Evolutionary conservation across 2,888 invertebrate species (phyloP), one percentile per base, ranked within the genome.

Genomic region (Herminia tarsipennalis): DNA sequence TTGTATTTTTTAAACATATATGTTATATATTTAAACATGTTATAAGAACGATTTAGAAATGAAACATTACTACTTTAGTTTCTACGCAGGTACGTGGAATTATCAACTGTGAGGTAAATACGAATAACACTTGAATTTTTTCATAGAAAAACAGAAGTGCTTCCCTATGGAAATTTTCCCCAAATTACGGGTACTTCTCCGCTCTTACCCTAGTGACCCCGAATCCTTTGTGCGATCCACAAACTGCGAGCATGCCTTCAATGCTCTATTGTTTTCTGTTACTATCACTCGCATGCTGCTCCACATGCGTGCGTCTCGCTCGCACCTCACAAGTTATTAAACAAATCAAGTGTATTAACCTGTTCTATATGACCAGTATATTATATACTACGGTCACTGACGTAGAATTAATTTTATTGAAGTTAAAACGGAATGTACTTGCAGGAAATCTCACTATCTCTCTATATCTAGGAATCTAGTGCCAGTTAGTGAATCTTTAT

Each of bases 191-290:
- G 73, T 68, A 68, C 66, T 70, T 64, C 56, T 48, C 66, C 69
- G 45, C 10, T 41, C 14, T 49, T 53, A 62, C 45, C 66, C 65
- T 63, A 59, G 70, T 73, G 77, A 78, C 77, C 78, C 80, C 71
- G 68, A 76, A 81, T 81, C 81, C 83, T 83, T 86, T 83, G 82
- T 84, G 78, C 73, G 71, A 77, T 81, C 70, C 68, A 70, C 79
- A 76, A 80, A 78, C 78, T 80, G 79, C 70, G 74, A 77, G 76
- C 75, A 73, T 81, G 76, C 78, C 77, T 79, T 74, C 66, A 76
- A 69, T 72, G 69, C 66, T 73, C 72, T 71, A 74, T 78, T 78
- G 73, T 77, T 73, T 76, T 70, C 60, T 44, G 48, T 73, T 70
- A 53, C 76, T 49, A 22, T 78, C 67, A 12, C 64, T 46, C 76